Conservation (phyloP, 2,888 invertebrate genomes). For the Elysia crispata region DNA sequence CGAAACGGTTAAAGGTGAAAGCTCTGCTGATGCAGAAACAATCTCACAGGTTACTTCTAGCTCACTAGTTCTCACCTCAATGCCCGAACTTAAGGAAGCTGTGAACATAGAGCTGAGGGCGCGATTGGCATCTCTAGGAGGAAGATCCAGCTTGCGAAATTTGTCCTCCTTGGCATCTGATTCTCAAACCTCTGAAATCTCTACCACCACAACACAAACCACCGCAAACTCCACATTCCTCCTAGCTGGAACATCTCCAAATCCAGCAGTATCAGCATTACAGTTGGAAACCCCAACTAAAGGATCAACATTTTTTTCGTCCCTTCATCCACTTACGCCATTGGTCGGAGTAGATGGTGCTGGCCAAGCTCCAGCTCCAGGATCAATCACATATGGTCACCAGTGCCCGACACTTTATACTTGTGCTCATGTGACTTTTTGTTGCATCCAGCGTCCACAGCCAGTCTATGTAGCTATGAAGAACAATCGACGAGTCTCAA, state of each 20-base stretch:
- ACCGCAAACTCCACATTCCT: constrained; percentile 17
- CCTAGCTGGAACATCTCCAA: background rate
- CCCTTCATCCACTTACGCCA: background rate
- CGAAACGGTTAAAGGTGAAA: background rate
- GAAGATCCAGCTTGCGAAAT: background rate
- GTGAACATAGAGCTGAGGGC: too few relatives aligned
- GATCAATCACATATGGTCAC: constrained; percentile 59
- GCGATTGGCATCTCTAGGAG: background rate
- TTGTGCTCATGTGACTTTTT: constrained; percentile 83
- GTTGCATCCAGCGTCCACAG: constrained; percentile 94
- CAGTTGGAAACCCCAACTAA: background rate
- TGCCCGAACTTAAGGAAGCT: background rate
- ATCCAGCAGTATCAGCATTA: background rate
- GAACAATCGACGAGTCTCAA: constrained; percentile 89
- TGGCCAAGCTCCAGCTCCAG: constrained; percentile 27
- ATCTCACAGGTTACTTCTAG: background rate
- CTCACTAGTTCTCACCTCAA: background rate
- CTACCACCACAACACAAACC: background rate
- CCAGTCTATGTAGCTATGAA: constrained; percentile 89
- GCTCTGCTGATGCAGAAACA: background rate
- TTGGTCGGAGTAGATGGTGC: background rate
- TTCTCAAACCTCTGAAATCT: constrained; percentile 14
- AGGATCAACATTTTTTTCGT: constrained; percentile 19
- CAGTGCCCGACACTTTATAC: constrained; percentile 67
- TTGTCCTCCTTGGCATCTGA: constrained; percentile 31